Percentiles rank a stretch among this genome's conserved stretches.
phyloP scores from a whole-genome alignment of 1,140 invertebrate genomes.

The Trypoxylus dichotomus region DNA sequence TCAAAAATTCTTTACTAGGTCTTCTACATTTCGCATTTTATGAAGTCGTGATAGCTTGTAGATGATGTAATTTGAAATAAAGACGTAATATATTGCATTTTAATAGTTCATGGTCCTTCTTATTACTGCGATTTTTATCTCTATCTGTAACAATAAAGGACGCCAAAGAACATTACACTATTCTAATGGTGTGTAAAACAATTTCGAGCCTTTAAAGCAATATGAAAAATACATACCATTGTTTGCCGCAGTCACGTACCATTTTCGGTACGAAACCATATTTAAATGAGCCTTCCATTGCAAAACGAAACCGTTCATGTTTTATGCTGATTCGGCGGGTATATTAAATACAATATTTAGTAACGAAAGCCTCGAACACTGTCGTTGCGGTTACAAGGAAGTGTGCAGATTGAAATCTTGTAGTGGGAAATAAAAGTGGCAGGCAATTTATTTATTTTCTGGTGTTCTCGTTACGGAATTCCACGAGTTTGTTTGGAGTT shows the following conservation, averaged over 20 bases:
- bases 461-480: slow-evolving; percentile 23
- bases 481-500: slow-evolving; percentile 20
- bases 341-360: slow-evolving; percentile 21
- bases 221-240: not conserved
- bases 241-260: not conserved
- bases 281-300: slow-evolving; percentile 10
- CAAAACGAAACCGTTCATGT: not conserved
- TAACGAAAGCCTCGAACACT: not conserved
- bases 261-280: slow-evolving; percentile 4
- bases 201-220: not conserved
- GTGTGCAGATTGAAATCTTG: slow-evolving; percentile 21
- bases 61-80: too few relatives aligned
- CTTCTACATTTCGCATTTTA: too few relatives aligned
- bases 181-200: not conserved
- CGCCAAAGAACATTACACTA: not conserved
- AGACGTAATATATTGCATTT: too few relatives aligned
- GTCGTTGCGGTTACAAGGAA: slow-evolving; percentile 5
- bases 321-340: not conserved
- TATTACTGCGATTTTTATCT: too few relatives aligned
- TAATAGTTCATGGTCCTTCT: too few relatives aligned
- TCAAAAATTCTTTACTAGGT: too few relatives aligned
- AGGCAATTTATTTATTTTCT: slow-evolving; percentile 23
- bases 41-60: too few relatives aligned
- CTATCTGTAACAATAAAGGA: too few relatives aligned
- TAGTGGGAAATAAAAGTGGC: slow-evolving; percentile 23